Conservation (phyloP, 2,888 invertebrate species). For the Chesias legatella region DNA sequence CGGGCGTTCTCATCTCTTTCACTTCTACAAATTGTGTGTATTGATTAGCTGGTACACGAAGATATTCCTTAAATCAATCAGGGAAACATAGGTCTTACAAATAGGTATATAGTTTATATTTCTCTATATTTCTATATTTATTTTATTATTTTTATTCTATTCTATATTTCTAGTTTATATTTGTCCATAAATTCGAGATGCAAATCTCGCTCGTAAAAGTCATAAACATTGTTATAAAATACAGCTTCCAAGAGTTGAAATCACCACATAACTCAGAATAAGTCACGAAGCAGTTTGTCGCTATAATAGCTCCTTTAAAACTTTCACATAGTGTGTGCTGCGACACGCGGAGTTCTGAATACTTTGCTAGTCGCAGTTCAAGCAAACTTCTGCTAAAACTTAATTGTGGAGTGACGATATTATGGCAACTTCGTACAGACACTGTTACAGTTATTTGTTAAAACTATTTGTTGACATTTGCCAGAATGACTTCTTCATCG, state of each 20-base stretch:
- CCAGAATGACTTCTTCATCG: too few relatives aligned
- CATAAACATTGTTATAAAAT: constrained; percentile 6
- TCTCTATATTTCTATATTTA: too few relatives aligned
- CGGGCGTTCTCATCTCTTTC: constrained; percentile 65
- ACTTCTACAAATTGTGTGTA: constrained; percentile 32
- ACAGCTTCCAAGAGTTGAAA: constrained; percentile 1
- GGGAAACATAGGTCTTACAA: too few relatives aligned
- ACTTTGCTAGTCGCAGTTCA: constrained; percentile 4
- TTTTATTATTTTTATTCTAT: too few relatives aligned
- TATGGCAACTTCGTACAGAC: neutral
- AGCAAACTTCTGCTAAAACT: neutral
- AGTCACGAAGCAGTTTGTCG: constrained; percentile 4
- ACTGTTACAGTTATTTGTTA: too few relatives aligned
- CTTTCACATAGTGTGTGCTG: constrained; percentile 1
- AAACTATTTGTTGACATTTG: too few relatives aligned
- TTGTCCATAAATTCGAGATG: neutral
- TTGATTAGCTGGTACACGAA: too few relatives aligned
- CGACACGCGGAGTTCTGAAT: constrained; percentile 3
- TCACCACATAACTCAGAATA: constrained; percentile 3
- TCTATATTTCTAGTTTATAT: too few relatives aligned
- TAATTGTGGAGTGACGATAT: neutral
- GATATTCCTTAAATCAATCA: too few relatives aligned
- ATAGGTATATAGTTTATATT: too few relatives aligned
- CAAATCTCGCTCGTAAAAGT: constrained; percentile 4
- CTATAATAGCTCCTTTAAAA: constrained; percentile 5